phyloP scores from a whole-genome alignment of 2,113 vertebrate species.

The Thermophis baileyi region DNA sequence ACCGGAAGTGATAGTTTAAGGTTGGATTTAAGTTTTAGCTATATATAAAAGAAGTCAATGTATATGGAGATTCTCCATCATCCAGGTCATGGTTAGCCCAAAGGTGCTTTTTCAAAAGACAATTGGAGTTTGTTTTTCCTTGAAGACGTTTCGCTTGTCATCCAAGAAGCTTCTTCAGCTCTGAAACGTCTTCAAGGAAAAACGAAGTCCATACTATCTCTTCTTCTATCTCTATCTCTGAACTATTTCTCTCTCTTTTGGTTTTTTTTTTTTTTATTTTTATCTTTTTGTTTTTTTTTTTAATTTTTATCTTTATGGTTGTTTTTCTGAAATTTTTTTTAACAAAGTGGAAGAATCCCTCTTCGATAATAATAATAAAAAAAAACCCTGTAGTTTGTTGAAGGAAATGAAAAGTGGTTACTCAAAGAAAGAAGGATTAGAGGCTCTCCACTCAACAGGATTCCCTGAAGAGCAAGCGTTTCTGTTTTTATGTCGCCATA shows the following conservation, averaged over 20 bases:
- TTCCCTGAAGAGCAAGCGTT: background rate
- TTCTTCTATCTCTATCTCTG: too few species aligned
- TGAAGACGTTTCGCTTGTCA: background rate
- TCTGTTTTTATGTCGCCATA: background rate
- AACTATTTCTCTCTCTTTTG: too few species aligned
- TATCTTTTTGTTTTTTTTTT: too few species aligned
- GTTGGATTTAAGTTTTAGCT: too few species aligned
- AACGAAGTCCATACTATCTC: too few species aligned
- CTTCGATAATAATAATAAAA: background rate
- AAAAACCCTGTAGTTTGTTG: background rate
- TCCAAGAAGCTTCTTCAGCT: background rate
- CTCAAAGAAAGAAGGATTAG: background rate
- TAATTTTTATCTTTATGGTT: background rate
- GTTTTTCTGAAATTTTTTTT: too few species aligned
- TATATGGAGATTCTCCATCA: too few species aligned
- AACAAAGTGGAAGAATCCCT: background rate
- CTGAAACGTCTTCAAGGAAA: too few species aligned
- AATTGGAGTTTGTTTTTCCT: background rate
- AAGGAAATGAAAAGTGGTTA: background rate
- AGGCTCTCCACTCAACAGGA: background rate
- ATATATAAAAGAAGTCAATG: too few species aligned
- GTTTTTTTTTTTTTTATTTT: too few species aligned
- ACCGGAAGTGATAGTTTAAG: too few species aligned
- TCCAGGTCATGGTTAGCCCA: background rate
- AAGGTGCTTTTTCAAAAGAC: background rate